Base-by-base conservation (phyloP, 35 echinoderm and acorn worm species). In the Stichopus chloronotus region DNA sequence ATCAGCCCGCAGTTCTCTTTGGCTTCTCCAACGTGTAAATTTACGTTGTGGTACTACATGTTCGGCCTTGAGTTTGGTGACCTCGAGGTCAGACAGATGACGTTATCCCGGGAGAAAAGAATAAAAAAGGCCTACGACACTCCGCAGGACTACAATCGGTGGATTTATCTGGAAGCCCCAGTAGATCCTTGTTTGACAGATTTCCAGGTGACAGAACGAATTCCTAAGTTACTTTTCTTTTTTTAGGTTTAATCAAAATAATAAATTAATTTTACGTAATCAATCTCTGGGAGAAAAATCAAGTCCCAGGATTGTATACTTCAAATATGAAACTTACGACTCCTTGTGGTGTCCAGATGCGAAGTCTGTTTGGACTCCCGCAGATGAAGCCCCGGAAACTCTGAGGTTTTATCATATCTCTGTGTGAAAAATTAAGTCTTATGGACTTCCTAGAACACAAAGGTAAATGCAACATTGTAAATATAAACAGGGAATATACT, bases 1-100 rank as follows among this genome's bases (percentile, higher is more conserved):
- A 92, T 96, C 79, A 96, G 95, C 63, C 95, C 95, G 14, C 87
- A 72, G 12, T 96, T 85, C 63, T 52, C 72, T 55, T 54, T 92
- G 23, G 87, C 87, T 22, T 61, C 87, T 21, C 78, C 87, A 6
- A 63, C 61, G 5, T 96, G 95, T 68, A 55, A 91, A 54, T 91
- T 96, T 84, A 92, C 81, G 19, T 76, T 96, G 43, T 96, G 95
- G 95, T 96, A 96, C 86, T 88, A 94, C 85, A 96, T 96, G 93
- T 94, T 93, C 21, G 95, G 95, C 13, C 69, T 91, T 54, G 93
- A 94, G 55, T 90, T 92, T 54, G 95, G 93, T 25, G 95, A 96
- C 78, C 86, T 96, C 11, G 93, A 96, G 72, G 86, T 94, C 52
- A 81, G 90, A 21, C 74, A 88, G 76, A 92, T n/a, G 16, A 53